Evolutionary conservation across 1,140 invertebrate species (phyloP).

Genomic region (Lanistes nyassanus): DNA sequence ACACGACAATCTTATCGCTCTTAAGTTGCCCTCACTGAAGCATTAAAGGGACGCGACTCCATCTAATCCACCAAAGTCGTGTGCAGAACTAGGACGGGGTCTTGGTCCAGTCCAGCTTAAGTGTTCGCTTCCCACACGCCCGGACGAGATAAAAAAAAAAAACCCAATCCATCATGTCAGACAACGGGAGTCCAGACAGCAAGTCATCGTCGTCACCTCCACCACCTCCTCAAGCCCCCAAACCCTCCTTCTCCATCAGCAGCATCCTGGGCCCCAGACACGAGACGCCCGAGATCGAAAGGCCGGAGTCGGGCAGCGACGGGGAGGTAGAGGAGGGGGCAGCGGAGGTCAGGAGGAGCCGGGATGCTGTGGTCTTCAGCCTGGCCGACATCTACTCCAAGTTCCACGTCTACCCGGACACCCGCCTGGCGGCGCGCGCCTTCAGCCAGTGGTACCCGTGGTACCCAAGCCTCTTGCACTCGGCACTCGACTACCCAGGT

Average conservation of each 20-base stretch:
- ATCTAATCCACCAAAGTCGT: background rate
- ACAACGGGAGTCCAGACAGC: slow-evolving; percentile 23
- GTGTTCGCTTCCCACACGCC: background rate
- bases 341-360: background rate
- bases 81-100: background rate
- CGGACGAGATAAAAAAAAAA: no score
- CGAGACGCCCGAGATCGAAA: background rate
- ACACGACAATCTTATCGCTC: background rate
- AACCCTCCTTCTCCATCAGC: slow-evolving; percentile 33
- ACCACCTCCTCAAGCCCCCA: slow-evolving; percentile 9
- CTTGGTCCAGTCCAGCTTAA: no score
- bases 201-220: slow-evolving; percentile 10
- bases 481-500: slow-evolving; percentile 19
- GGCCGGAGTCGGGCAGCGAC: background rate
- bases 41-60: background rate
- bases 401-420: slow-evolving; percentile 27
- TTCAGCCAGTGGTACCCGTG: slow-evolving; percentile 36
- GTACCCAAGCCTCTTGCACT: slow-evolving; percentile 28
- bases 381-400: slow-evolving; percentile 34
- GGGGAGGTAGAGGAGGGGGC: background rate
- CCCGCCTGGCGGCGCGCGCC: slow-evolving; percentile 24
- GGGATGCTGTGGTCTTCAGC: slow-evolving; percentile 35
- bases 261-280: slow-evolving; percentile 31
- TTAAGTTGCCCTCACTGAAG: background rate
- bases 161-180: slow-evolving; percentile 5